Percentiles rank a stretch among this genome's conserved stretches.
Evolutionary conservation across 2,113 vertebrate species (phyloP).

Genomic region (Gulo gulo): DNA sequence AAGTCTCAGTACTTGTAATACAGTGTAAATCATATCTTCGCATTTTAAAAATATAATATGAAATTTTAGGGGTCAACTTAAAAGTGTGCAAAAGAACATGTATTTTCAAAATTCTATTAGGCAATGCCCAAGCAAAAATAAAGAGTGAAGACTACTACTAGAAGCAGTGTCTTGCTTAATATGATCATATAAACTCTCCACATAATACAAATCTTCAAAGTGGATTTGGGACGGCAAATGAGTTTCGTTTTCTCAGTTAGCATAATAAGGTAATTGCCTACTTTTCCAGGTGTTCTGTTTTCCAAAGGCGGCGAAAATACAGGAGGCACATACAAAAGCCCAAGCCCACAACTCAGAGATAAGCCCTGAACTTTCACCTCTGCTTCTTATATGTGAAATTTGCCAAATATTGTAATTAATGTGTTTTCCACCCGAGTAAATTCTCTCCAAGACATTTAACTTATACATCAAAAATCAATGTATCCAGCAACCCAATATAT

Average conservation of each 20-base stretch:
- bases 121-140: not conserved
- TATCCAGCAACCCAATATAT: constrained; percentile 23
- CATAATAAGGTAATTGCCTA: not conserved
- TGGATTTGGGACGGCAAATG: not conserved
- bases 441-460: not conserved
- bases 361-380: constrained; percentile 6
- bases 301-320: not conserved
- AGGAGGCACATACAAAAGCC: not conserved
- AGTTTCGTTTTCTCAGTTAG: not conserved
- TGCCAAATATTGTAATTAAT: constrained; percentile 20
- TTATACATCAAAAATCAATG: not conserved
- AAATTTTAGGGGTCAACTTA: not conserved
- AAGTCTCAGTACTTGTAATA: not conserved
- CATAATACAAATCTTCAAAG: not conserved
- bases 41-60: not conserved
- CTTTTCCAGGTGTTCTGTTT: not conserved
- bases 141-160: not conserved
- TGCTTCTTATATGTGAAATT: not conserved
- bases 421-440: constrained; percentile 3
- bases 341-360: not conserved
- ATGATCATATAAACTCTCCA: not conserved
- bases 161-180: not conserved
- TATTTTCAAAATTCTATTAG: not conserved
- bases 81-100: not conserved
- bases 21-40: not conserved